These are phyloP conservation scores for Metaphire vulgaris DNA, from an alignment of 1,140 invertebrate species.

Conservation along the genomic window DNA sequence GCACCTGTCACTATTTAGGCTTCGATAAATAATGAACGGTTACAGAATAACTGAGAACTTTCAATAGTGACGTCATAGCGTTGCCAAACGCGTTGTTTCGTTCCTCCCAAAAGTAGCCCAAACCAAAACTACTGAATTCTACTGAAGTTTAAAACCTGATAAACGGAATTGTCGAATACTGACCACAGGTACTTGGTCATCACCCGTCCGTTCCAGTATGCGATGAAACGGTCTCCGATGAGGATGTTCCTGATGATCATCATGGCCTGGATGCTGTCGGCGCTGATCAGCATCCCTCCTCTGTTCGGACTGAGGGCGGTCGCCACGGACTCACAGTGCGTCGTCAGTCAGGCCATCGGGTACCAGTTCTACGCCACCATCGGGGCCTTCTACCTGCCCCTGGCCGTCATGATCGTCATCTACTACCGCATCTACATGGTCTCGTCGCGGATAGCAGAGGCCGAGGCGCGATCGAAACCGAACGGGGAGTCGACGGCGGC, in stretches of 20 bases:
- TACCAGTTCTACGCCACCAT: constrained; percentile 64
- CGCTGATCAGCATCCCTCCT: constrained; percentile 54
- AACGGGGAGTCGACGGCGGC: not conserved
- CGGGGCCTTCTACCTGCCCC: constrained; percentile 84
- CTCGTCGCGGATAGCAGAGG: constrained; percentile 51
- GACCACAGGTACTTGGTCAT: constrained; percentile 58
- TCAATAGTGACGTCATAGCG: too few relatives aligned
- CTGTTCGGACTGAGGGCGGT: constrained; percentile 48
- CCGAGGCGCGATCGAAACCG: constrained; percentile 39
- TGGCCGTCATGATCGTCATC: constrained; percentile 71
- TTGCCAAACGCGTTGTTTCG: too few relatives aligned
- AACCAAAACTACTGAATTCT: too few relatives aligned
- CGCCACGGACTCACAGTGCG: constrained; percentile 57
- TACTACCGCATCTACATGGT: constrained; percentile 78
- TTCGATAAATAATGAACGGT: too few relatives aligned
- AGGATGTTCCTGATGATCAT: constrained; percentile 52
- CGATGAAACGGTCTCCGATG: constrained; percentile 51
- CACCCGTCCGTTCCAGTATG: constrained; percentile 55
- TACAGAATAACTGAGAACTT: too few relatives aligned
- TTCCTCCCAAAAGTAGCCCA: too few relatives aligned
- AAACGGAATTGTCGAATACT: too few relatives aligned
- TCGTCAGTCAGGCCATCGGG: constrained; percentile 85
- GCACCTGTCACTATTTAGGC: too few relatives aligned
- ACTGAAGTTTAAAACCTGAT: too few relatives aligned
- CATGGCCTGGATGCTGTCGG: constrained; percentile 53